phyloP scores from a whole-genome alignment of 2,113 vertebrate genomes.

The Narcine bancroftii region DNA sequence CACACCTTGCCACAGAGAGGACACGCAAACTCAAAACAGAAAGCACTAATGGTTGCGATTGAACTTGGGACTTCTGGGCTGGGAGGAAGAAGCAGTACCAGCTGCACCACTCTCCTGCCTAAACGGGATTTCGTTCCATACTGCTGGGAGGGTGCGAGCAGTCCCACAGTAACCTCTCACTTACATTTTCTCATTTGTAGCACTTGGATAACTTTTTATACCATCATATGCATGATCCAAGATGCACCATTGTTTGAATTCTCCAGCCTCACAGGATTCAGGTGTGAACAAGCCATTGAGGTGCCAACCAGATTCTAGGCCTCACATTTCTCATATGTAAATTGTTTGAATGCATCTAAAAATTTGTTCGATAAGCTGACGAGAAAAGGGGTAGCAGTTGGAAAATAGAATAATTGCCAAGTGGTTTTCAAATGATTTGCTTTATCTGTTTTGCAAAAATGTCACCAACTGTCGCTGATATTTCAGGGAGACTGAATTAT shows the following conservation, averaged over 20 bases:
- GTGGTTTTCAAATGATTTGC: slow-evolving; percentile 13
- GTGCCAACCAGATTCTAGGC: no score
- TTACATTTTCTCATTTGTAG: not conserved
- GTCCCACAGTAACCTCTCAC: no score
- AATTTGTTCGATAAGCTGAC: not conserved
- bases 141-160: no score
- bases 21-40: no score
- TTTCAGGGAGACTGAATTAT: not conserved
- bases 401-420: slow-evolving; percentile 10
- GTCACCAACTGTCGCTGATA: slow-evolving; percentile 1
- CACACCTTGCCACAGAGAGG: no score
- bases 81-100: no score
- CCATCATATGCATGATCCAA: not conserved
- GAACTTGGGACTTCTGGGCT: no score
- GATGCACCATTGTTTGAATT: not conserved
- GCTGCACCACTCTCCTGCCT: no score
- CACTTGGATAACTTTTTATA: not conserved
- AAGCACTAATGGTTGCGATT: no score
- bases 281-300: not conserved
- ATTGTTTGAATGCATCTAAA: not conserved
- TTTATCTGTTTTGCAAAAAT: not conserved
- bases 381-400: not conserved
- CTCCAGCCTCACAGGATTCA: not conserved
- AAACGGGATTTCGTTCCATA: no score
- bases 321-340: not conserved